phyloP scores from a whole-genome alignment of 2,113 vertebrate genomes.

The Mustela nigripes region DNA sequence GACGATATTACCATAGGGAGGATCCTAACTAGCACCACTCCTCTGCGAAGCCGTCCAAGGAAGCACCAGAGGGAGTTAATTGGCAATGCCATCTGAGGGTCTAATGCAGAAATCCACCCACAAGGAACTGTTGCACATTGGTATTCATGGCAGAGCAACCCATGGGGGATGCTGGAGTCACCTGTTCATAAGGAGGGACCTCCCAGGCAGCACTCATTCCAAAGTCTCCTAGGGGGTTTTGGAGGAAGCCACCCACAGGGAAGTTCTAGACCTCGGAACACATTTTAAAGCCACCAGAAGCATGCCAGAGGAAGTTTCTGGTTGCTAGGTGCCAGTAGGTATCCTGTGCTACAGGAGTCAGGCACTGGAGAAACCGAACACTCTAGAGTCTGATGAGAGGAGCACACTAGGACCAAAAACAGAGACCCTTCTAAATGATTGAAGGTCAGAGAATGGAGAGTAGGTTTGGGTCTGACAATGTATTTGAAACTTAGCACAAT shows the following conservation, averaged over 20 bases:
- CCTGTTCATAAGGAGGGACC: not conserved
- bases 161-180: not conserved
- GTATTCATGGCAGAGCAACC: not conserved
- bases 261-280: not conserved
- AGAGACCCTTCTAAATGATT: not conserved
- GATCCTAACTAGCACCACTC: not conserved
- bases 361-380: fast-evolving
- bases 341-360: not conserved
- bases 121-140: not conserved
- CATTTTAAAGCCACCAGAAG: not conserved
- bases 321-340: not conserved
- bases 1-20: not conserved
- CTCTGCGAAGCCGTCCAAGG: not conserved
- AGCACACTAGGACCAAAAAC: too few species aligned
- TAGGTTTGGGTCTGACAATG: not conserved
- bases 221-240: not conserved
- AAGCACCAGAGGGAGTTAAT: too few species aligned
- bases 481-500: not conserved
- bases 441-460: not conserved
- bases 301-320: not conserved
- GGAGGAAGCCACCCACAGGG: not conserved
- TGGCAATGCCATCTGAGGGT: not conserved
- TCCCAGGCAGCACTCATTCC: not conserved
- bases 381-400: not conserved
- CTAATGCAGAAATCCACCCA: not conserved